phyloP scores from a whole-genome alignment of 1,140 invertebrate genomes.

The Steinernema khuongi region DNA sequence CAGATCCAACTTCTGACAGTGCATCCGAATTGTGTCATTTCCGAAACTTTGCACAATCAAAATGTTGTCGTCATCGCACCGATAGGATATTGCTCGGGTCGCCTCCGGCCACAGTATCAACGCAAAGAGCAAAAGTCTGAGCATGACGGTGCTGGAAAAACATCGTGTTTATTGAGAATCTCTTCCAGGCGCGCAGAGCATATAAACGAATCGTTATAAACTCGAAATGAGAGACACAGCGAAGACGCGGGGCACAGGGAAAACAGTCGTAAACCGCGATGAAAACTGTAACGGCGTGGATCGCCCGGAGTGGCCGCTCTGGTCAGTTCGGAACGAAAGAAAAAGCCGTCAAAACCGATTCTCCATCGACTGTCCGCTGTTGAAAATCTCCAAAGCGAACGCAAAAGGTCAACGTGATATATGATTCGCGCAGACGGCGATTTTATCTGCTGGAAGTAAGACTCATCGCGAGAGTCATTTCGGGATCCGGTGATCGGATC shows the following conservation, averaged over 20 bases:
- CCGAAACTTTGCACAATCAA: slow-evolving; percentile 56
- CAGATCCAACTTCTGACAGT: slow-evolving; percentile 53
- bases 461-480: background rate
- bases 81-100: slow-evolving; percentile 31
- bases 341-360: background rate
- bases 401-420: slow-evolving; percentile 7
- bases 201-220: too few relatives aligned
- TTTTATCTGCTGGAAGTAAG: background rate
- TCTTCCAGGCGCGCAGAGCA: too few relatives aligned
- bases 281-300: too few relatives aligned
- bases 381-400: background rate
- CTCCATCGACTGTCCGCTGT: background rate
- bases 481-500: too few relatives aligned
- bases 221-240: too few relatives aligned
- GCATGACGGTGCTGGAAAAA: background rate
- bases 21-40: slow-evolving; percentile 59
- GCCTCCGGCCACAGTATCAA: background rate
- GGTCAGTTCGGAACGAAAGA: background rate
- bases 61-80: slow-evolving; percentile 52
- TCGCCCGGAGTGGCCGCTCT: too few relatives aligned
- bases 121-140: background rate
- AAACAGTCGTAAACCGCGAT: too few relatives aligned
- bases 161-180: background rate
- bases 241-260: too few relatives aligned
- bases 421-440: background rate